Evolutionary conservation across 2,797 vertebrate species (phyloP), one percentile per base, ranked within the genome.

Genomic region (Limosa lapponica): DNA sequence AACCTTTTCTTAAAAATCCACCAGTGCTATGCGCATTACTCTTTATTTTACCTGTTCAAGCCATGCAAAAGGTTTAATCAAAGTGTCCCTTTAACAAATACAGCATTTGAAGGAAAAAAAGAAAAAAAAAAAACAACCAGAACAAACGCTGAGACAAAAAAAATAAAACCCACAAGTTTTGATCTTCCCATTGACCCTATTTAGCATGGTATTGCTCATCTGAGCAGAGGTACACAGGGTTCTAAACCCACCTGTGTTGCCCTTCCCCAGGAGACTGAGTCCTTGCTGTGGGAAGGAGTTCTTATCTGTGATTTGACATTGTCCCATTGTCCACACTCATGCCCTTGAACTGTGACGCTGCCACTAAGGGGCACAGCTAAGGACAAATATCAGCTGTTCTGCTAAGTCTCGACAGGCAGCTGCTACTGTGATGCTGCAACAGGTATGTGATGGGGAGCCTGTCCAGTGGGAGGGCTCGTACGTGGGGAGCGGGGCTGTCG

Each of bases 41-140:
- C 48, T 72, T 89, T 81, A 59, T 15, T 66, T 84, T 44, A 54
- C 28, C 48, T 89, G 67, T 66, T 65, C 77, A 95, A 92, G 88
- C 72, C 91, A 91, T 24, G 61, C 82, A 94, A 89, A 97, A 95
- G 25, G 59, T 87, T 79, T 80, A 91, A 95, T 39, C 52, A 91
- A 93, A 91, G 52, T 51, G 41, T 93, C 87, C 83, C 93, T 94
- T 96, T 86, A 94, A 84, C 41, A 93, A 97, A 84, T 61, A 48
- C 11, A 85, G 58, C 59, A 79, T 34, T 49, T 34, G 51, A 89
- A 82, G 28, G 10, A 7, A 4, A 41, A 2, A 15, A 19, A 13
- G 16, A 19, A 37, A 32, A 37, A 16, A 10, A 16, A 12, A n/a
- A 15, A 4, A 3, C 9, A 28, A 51, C 3, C 51, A n/a, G 59